Evolutionary conservation across 2,888 invertebrate genomes (phyloP).

Genomic region (Julus scandinavius): DNA sequence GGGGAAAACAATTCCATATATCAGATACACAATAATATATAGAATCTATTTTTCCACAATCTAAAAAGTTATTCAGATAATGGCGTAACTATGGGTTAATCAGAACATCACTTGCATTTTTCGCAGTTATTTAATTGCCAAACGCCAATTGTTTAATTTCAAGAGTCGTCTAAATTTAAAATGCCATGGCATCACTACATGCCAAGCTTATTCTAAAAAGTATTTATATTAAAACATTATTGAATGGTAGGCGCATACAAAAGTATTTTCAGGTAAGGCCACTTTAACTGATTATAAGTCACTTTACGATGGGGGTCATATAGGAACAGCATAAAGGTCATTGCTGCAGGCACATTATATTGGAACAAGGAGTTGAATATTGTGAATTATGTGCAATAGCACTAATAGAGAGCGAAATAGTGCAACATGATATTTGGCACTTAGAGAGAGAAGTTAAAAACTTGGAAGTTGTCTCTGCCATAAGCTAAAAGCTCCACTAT

Average conservation of each 20-base stretch:
- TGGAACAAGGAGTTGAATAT: background rate
- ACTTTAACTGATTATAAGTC: background rate
- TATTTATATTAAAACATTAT: background rate
- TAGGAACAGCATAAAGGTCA: background rate
- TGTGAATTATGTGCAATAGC: background rate
- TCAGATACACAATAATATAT: no score
- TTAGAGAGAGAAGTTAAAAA: conserved; percentile 16
- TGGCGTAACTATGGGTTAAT: no score
- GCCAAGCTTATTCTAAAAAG: no score
- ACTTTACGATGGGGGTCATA: background rate
- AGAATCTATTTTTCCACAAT: no score
- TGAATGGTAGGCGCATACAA: background rate
- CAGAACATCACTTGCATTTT: no score
- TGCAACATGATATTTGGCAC: conserved; percentile 24
- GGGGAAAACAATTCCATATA: no score
- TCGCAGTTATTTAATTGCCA: no score
- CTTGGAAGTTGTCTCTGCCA: background rate
- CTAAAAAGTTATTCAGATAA: no score
- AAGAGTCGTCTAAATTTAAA: no score
- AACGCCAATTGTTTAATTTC: no score
- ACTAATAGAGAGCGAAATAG: background rate
- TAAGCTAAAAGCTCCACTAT: background rate
- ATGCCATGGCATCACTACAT: no score
- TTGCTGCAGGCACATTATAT: background rate
- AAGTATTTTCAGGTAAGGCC: background rate